phyloP scores from a whole-genome alignment of 2,888 invertebrate genomes.

The Apomyelois bistriatella region DNA sequence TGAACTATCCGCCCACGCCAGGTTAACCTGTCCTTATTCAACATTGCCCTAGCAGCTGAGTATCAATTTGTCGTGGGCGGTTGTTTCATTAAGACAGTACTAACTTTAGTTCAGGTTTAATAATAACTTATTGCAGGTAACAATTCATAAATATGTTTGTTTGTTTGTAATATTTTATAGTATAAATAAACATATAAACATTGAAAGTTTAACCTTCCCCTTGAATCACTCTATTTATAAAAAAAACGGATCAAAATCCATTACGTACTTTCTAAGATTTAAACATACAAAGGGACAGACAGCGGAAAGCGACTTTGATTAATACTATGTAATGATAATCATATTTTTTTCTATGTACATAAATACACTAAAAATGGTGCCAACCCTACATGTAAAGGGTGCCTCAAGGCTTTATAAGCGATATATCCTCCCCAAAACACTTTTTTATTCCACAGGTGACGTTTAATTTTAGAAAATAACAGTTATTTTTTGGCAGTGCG shows the following conservation, averaged over 20 bases:
- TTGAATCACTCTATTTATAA: too few relatives aligned
- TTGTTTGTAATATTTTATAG: too few relatives aligned
- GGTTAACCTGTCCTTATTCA: neutral
- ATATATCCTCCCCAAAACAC: neutral
- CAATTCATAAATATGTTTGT: too few relatives aligned
- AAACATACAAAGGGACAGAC: too few relatives aligned
- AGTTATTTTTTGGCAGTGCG: neutral
- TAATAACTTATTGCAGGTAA: neutral
- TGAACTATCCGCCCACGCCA: neutral
- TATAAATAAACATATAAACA: too few relatives aligned
- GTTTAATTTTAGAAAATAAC: slow-evolving; percentile 3
- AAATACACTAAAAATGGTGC: too few relatives aligned
- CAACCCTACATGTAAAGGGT: neutral
- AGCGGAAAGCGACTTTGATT: too few relatives aligned
- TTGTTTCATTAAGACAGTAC: neutral
- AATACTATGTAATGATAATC: too few relatives aligned
- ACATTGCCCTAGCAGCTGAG: neutral
- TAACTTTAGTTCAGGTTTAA: neutral
- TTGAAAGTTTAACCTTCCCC: too few relatives aligned
- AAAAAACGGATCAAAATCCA: too few relatives aligned
- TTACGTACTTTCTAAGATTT: too few relatives aligned
- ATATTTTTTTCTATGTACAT: too few relatives aligned
- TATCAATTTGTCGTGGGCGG: neutral
- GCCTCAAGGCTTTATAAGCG: neutral
- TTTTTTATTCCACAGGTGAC: slow-evolving; percentile 10